Evolutionary conservation across 2,113 vertebrate species (phyloP).

Genomic region (Chaetura pelagica): DNA sequence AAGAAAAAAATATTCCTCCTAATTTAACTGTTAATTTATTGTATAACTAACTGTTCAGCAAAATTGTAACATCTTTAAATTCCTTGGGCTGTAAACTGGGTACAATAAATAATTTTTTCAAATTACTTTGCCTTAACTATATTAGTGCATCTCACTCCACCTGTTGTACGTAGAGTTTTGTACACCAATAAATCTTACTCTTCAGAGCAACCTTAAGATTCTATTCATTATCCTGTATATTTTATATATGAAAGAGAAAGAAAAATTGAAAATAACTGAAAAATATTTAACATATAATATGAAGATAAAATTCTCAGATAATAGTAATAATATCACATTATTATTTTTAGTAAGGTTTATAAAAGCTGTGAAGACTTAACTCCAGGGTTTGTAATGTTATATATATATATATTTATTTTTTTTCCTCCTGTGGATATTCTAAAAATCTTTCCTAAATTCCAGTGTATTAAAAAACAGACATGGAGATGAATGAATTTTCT

Average conservation of each 20-base stretch:
- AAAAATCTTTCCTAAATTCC: not conserved
- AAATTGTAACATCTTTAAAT: not conserved
- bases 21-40: not conserved
- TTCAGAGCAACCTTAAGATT: not conserved
- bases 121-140: not conserved
- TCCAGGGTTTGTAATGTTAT: not conserved
- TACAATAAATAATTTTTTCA: not conserved
- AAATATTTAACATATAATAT: not conserved
- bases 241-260: not conserved
- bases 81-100: not conserved
- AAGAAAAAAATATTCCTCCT: not conserved
- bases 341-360: not conserved
- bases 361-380: not conserved
- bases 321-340: not conserved
- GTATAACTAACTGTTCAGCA: not conserved
- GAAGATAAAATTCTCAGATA: not conserved
- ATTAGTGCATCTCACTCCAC: not conserved
- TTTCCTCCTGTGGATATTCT: not conserved
- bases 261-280: not conserved
- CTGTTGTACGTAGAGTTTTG: not conserved
- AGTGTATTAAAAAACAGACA: not conserved
- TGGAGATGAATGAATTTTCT: not conserved
- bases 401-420: not conserved
- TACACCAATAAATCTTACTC: not conserved
- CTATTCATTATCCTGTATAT: not conserved